Percentiles rank a stretch among this genome's conserved stretches.
phyloP scores from a whole-genome alignment of 2,888 invertebrate genomes.

The Aphrophora alni region DNA sequence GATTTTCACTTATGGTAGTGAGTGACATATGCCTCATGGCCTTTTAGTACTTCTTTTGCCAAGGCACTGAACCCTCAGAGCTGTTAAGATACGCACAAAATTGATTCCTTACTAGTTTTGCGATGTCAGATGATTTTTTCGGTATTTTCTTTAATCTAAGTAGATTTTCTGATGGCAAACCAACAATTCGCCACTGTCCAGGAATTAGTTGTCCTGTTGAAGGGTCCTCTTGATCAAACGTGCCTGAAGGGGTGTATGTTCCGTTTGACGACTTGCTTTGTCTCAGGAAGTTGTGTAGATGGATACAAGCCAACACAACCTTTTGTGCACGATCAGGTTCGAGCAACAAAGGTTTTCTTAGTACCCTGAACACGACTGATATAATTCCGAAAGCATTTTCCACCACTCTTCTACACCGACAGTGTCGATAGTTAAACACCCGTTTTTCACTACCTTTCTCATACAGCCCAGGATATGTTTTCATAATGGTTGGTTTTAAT shows the following conservation, averaged over 20 bases:
- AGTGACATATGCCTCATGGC: too few species aligned
- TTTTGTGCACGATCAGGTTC: neutral
- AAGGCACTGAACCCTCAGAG: too few species aligned
- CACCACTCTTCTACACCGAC: neutral
- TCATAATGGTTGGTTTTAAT: constrained; percentile 28
- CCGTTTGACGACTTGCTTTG: neutral
- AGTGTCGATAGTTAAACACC: constrained; percentile 11
- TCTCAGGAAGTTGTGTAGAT: neutral
- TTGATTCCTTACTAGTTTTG: neutral
- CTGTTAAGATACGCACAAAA: too few species aligned
- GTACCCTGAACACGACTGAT: neutral
- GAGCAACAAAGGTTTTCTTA: too few species aligned
- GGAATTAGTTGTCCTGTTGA: too few species aligned
- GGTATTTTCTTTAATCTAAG: too few species aligned
- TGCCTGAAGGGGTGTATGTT: constrained; percentile 13
- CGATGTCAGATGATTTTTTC: too few species aligned
- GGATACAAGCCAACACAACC: neutral
- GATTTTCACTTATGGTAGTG: neutral
- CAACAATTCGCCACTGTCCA: too few species aligned
- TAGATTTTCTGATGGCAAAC: too few species aligned
- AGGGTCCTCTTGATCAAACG: constrained; percentile 11
- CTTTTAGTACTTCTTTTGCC: neutral
- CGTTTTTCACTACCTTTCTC: constrained; percentile 25
- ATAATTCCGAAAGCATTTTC: neutral
- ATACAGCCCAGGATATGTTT: constrained; percentile 33